Percentiles rank a stretch among this genome's conserved stretches.
phyloP scores from a whole-genome alignment of 1,140 invertebrate species.

The Ditylenchus dipsaci region DNA sequence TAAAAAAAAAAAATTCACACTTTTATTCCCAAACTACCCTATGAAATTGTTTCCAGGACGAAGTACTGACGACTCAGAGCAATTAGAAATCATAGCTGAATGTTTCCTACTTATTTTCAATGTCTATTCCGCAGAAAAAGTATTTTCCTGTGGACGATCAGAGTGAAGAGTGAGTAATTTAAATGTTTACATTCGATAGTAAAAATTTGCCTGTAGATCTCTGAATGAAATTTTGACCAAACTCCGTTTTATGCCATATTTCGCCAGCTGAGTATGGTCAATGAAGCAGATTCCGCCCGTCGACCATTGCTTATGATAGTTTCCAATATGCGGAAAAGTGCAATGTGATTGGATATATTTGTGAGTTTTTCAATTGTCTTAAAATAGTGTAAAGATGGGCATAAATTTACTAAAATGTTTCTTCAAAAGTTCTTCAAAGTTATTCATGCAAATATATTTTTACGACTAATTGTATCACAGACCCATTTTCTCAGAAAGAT shows the following conservation, averaged over 20 bases:
- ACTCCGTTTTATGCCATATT: conserved; percentile 22
- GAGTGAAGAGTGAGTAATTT: conserved; percentile 23
- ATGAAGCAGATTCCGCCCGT: conserved; percentile 18
- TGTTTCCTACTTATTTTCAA: conserved; percentile 28
- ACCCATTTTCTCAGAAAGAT: no score
- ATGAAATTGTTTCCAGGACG: conserved; percentile 8
- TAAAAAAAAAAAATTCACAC: no score
- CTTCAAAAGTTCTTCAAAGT: no score
- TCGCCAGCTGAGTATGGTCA: conserved; percentile 14
- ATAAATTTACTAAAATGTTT: no score
- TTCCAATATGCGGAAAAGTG: conserved; percentile 26
- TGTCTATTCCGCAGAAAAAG: conserved; percentile 2
- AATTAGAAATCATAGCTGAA: conserved; percentile 21
- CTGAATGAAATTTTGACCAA: conserved; percentile 8
- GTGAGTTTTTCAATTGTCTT: no score
- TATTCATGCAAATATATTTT: no score
- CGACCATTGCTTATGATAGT: conserved; percentile 18
- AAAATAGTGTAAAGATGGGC: no score
- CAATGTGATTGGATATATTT: conserved; percentile 16
- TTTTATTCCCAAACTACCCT: no score
- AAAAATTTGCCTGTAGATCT: conserved; percentile 1
- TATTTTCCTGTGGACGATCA: neutral
- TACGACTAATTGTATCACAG: no score
- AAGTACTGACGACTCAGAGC: conserved; percentile 14
- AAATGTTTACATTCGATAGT: neutral